Evolutionary conservation across 2,113 vertebrate species (phyloP), one percentile per base, ranked within the genome.

Genomic region (Lampris megalopsis): DNA sequence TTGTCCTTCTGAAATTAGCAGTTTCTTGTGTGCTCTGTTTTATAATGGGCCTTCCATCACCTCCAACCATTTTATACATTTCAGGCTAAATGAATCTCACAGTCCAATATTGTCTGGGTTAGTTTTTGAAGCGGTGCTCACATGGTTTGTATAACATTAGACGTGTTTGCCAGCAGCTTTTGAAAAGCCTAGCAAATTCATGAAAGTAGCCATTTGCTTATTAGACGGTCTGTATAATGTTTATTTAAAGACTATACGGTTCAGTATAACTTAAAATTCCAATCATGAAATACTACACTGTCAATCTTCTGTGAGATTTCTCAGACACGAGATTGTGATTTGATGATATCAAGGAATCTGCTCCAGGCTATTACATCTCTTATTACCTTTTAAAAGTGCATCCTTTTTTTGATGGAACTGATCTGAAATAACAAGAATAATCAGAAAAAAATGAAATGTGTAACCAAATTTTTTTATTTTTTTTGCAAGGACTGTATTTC

Each of bases 401-500:
- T 11, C 3, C n/a, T 53, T 53, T 53, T 2, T 53, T 53, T 53
- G 50, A 13, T 11, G 8, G 8, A 53, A 53, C 50, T 13, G n/a
- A 53, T 11, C 11, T 53, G 50, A 53, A 13, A 53, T 53, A 13
- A 53, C 50, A 13, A 24, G 24, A 24, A 24, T 24, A 24, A 24
- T 24, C 24, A 24, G 24, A 24, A 24, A 24, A 24, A 5, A n/a
- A 13, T 53, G 10, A 11, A 53, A 53, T 13, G n/a, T 45, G 43
- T 45, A 45, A 45, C 7, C 43, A 45, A 45, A 45, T 7, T 4
- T 6, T 50, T 86, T 77, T 59, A 35, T 77, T 63, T 45, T 64
- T 87, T 66, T 77, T 77, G 77, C 74, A 79, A 74, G 4, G 10
- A 5, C 42, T 35, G 11, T 78, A 0, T 77, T 71, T 67, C 75